Base-by-base conservation (phyloP, 64 coral and sea anemone genomes). In the Cladopsammia gracilis region DNA sequence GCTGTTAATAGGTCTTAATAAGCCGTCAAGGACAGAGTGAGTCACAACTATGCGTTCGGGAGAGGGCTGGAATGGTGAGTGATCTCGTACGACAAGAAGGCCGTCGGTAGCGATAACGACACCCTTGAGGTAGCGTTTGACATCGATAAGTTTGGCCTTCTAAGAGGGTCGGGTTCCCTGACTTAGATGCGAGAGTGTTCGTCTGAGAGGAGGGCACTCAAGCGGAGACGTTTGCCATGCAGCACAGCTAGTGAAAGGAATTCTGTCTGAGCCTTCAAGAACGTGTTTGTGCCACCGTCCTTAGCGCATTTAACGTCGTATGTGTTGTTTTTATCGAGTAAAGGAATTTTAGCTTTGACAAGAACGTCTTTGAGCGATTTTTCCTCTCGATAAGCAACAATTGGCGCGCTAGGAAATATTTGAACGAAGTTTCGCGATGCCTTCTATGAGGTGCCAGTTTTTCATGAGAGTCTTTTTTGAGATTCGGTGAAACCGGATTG, bases 71-170 rank as follows among this genome's bases (percentile, higher is more conserved):
- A 72, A 57, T 4, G 50, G 49, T 24, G 70, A 64, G 85, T 42
- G 47, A 26, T 87, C n/a, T 18, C 23, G 44, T 48, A 87, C 85
- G 12, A 73, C 50, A 42, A 87, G 85, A 25, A 23, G 34, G 34
- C n/a, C 19, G 51, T 87, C 48, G 9, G 67, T 23, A 42, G 68
- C 66, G 8, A 87, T 87, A n/a, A 50, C 58, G 16, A 57, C 24
- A 24, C 44, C 52, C 86, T 88, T 23, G 4, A 88, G 86, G 59
- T 75, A 62, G 70, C 51, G 1, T 42, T 88, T 88, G 5, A 88
- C 51, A 74, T 88, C 70, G 3, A 88, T 58, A 8, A 34, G 14
- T 5, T 25, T 88, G 47, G 48, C 20, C n/a, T 60, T 75, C 51
- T 74, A 75, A 6, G 52, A 75, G 9, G 67, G 48, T 8, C 46